Percentiles rank a stretch among this genome's conserved stretches.
phyloP scores from a whole-genome alignment of 1,140 invertebrate genomes.

The Hyphantria cunea region DNA sequence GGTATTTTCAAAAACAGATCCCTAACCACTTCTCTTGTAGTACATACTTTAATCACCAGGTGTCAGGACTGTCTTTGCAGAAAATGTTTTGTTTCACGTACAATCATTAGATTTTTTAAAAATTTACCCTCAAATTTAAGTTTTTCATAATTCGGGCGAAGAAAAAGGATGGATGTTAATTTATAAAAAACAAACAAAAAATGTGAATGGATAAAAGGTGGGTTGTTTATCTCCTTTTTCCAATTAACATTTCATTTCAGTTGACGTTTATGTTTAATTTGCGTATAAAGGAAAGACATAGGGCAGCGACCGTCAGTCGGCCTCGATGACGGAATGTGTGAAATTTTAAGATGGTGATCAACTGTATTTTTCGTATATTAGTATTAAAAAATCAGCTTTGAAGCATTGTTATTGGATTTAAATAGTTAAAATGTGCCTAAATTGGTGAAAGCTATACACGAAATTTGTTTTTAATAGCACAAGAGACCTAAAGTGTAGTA shows the following conservation, averaged over 20 bases:
- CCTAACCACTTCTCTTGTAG: no score
- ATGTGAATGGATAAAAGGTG: no score
- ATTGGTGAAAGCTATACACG: conserved; percentile 42
- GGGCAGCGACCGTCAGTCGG: conserved; percentile 77
- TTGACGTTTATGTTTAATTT: conserved; percentile 21
- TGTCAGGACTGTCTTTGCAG: no score
- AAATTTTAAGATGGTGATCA: conserved; percentile 78
- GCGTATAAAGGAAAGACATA: conserved; percentile 55
- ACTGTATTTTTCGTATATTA: conserved; percentile 67
- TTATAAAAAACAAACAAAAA: no score
- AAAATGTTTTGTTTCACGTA: no score
- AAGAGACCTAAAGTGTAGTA: conserved; percentile 54
- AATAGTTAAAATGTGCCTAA: conserved; percentile 50
- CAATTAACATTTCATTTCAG: not conserved
- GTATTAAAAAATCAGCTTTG: conserved; percentile 46
- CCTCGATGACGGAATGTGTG: conserved; percentile 80
- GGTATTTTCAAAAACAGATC: no score
- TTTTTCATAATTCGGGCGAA: no score
- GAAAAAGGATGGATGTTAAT: no score
- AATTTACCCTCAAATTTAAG: no score
- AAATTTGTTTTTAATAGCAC: conserved; percentile 39
- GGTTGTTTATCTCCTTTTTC: no score
- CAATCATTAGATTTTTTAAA: no score
- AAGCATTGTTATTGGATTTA: conserved; percentile 50
- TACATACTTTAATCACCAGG: no score